These are phyloP conservation scores for Bradynema listronoti DNA, from an alignment of 1,140 invertebrate species.

Conservation along the genomic window DNA sequence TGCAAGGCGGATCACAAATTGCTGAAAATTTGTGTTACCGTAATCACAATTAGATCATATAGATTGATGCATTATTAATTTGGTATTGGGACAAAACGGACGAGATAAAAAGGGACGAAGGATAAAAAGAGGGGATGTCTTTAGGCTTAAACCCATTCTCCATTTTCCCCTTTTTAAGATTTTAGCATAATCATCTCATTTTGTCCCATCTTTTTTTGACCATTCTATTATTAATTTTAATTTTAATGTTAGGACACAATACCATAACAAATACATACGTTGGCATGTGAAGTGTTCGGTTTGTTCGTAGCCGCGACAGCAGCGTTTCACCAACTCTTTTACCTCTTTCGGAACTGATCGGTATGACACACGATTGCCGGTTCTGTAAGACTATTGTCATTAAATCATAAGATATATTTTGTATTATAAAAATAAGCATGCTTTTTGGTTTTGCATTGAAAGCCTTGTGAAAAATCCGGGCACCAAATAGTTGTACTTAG, in stretches of 20 bases:
- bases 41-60: constrained; percentile 1
- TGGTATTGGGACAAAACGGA: no score
- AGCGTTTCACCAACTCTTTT: constrained; percentile 71
- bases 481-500: constrained; percentile 38
- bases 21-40: constrained; percentile 58
- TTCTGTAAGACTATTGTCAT: constrained; percentile 37
- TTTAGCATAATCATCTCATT: background rate
- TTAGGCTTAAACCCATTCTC: background rate
- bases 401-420: constrained; percentile 5
- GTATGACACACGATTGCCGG: constrained; percentile 53
- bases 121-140: no score
- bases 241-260: constrained; percentile 1
- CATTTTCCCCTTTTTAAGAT: background rate
- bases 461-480: constrained; percentile 41
- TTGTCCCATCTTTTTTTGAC: background rate
- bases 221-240: constrained; percentile 11
- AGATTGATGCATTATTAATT: background rate
- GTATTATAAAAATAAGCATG: constrained; percentile 19
- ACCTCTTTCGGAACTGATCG: constrained; percentile 65
- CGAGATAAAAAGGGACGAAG: no score
- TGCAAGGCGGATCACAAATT: constrained; percentile 72
- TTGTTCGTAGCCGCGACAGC: constrained; percentile 73
- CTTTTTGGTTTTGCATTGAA: constrained; percentile 46
- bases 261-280: constrained; percentile 16
- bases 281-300: constrained; percentile 59